Base-by-base conservation (phyloP, 1,140 invertebrate genomes). In the Brachionus rotundiformis region DNA sequence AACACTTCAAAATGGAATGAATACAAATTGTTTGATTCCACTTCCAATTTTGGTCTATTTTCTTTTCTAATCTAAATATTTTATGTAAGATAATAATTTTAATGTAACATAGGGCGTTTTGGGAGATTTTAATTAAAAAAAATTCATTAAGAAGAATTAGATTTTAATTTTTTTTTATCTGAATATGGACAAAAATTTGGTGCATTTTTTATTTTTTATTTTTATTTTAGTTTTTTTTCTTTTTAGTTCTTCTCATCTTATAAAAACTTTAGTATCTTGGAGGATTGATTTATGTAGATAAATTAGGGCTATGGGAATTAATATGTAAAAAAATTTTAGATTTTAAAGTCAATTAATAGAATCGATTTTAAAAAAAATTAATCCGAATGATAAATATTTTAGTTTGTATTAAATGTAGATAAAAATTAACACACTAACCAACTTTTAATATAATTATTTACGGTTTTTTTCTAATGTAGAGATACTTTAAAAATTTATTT, bases 371-470 rank as follows among this genome's bases (percentile, higher is more conserved):
- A 39, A 68, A 68, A 63, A 63, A 63, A 29, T 68, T 68, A 36
- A 68, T 68, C 63, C 63, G 63, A 68, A 68, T 68, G 63, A 68
- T 36, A 7, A 19, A 68, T 68, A 36, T 68, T 68, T 68, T 68
- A 68, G 63, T 68, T 68, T 33, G 31, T 68, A 36, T 36, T 16
- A 54, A 54, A 19, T 54, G 47, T 54, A 54, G 47, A 54, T 54
- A 54, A 54, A 19, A 54, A 54, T 54, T 54, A 54, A 54, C 47
- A 19, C 19, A 25, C 47, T 54, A 54, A 54, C 47, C 16, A n/a
- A 54, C 13, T 54, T 54, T 54, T 63, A 63, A 33, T n/a, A n/a
- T 59, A 8, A 59, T 59, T 59, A n/a, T 59, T 59, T 59, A 7
- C 13, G 13, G 6, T 41, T 13, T 41, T 41, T 41, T 41, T n/a